Percentiles rank a stretch among this genome's conserved stretches.
These are phyloP conservation scores for Ficedula albicollis DNA, from an alignment of 2,797 vertebrate genomes.

Conservation along the genomic window DNA sequence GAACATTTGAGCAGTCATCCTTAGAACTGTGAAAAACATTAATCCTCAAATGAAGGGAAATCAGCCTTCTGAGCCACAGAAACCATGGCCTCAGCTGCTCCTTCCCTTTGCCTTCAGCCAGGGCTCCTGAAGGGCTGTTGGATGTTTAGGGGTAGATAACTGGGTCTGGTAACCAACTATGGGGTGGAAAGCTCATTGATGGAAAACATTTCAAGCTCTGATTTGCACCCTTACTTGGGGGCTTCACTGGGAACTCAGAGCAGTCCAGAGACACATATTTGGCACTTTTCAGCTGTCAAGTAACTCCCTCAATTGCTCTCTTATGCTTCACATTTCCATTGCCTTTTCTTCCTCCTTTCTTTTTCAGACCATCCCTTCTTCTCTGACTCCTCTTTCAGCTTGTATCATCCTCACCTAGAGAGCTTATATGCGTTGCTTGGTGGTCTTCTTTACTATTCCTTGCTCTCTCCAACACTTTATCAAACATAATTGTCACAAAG, in stretches of 20 bases:
- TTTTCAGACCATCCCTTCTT: neutral
- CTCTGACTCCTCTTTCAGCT: neutral
- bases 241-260: neutral
- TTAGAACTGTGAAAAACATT: conserved; percentile 46
- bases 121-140: neutral
- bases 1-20: conserved; percentile 42
- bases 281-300: neutral
- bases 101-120: neutral
- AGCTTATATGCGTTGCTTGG: rapidly evolving
- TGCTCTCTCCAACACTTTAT: neutral
- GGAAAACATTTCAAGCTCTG: neutral
- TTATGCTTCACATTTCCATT: neutral
- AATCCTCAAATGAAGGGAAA: conserved; percentile 25
- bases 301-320: neutral
- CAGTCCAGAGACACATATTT: neutral
- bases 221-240: neutral
- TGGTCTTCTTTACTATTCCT: neutral
- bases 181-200: neutral
- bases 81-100: neutral
- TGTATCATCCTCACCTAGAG: neutral
- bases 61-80: neutral
- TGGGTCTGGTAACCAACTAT: neutral
- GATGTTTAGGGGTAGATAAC: neutral
- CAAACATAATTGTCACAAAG: neutral
- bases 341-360: neutral